A percentile compares a stretch with the other conserved stretches of the same genome.
Conservation (phyloP, 2,888 invertebrate genomes). For the Leptinotarsa juncta region DNA sequence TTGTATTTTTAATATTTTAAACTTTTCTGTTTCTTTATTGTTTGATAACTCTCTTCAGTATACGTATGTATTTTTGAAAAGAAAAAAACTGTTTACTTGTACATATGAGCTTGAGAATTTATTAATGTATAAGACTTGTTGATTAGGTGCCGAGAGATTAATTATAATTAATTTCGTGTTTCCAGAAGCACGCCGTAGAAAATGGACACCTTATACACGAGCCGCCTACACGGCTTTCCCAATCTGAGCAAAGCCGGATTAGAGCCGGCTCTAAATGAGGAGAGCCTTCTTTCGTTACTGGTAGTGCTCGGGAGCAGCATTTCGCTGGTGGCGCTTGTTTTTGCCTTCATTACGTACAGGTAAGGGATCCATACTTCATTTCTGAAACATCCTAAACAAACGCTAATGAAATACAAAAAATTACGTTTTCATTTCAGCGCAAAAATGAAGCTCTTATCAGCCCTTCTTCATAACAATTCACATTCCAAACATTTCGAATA, state of each 20-base stretch:
- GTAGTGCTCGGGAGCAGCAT: conserved; percentile 76
- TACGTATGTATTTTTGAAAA: too few species aligned
- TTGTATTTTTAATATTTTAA: too few species aligned
- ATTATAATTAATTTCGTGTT: conserved; percentile 8
- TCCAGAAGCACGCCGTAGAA: not conserved
- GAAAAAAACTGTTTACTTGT: too few species aligned
- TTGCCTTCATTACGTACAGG: conserved; percentile 79
- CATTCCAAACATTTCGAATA: too few species aligned
- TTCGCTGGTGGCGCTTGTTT: conserved; percentile 75
- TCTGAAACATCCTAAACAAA: not conserved
- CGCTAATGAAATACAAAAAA: not conserved
- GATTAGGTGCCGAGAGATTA: not conserved
- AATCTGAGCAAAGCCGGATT: conserved; percentile 59
- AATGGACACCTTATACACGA: conserved; percentile 68
- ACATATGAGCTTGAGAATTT: not conserved
- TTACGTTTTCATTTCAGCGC: too few species aligned
- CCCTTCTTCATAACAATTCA: too few species aligned
- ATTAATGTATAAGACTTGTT: not conserved
- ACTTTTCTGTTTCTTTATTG: too few species aligned
- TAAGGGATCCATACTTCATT: conserved; percentile 58
- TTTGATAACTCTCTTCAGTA: too few species aligned
- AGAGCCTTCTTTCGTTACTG: conserved; percentile 73
- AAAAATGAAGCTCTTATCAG: too few species aligned
- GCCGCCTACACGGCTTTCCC: conserved; percentile 66
- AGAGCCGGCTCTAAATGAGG: conserved; percentile 66